Base-by-base conservation (phyloP, 2,113 vertebrate genomes). In the Paratilapia polleni region DNA sequence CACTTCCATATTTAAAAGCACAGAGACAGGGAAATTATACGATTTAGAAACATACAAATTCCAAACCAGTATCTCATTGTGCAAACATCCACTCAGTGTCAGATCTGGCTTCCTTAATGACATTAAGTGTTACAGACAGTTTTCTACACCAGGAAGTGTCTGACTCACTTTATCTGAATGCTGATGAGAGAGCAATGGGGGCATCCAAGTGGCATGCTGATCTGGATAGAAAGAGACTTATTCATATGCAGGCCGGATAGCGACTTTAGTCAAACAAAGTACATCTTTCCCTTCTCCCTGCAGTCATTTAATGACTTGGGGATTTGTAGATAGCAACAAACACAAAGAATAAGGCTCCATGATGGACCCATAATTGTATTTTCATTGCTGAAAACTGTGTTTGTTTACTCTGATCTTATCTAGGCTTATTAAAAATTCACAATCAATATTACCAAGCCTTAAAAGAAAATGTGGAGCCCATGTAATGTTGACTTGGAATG, bases 201-300 rank as follows among this genome's bases (percentile, higher is more conserved):
- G 90, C 38, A 34, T 89, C 90, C 83, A 84, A 90, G 86, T 77
- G 64, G 87, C 88, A 83, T 81, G 89, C 90, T 90, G 88, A 86
- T 92, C 87, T 83, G 80, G 89, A 90, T 86, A 77, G 86, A 89
- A 76, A 83, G 87, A 81, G 78, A 75, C 89, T 87, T 74, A 94
- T 94, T 95, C 74, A 89, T 91, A 94, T 95, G 88, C 93, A 90
- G 89, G 83, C 77, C 90, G 78, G 86, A 91, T 90, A 81, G 89
- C 22, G 60, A 81, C 86, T 90, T 91, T 74, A 90, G 89, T 88
- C 91, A 93, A 93, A 91, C 90, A 93, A 91, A 91, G 88, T 83
- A 73, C 91, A 92, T 90, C 57, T 80, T 78, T 62, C 80, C 82
- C 80, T 57, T 80, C 75, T 84, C 83, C 83, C 85, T 13, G 64